Evolutionary conservation across 2,888 invertebrate species (phyloP).

Genomic region (Oxyteleia sp.): DNA sequence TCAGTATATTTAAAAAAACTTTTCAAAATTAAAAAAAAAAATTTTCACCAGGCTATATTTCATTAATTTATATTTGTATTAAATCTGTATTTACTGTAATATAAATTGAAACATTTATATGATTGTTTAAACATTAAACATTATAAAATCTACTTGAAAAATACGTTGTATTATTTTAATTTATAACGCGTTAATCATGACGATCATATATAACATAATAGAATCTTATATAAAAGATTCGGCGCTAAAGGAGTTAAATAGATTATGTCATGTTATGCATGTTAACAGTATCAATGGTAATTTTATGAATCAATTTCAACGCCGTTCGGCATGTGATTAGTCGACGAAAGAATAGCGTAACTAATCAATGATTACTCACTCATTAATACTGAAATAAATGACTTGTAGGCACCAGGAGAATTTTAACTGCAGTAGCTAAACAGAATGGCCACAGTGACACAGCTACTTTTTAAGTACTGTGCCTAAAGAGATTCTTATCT

Average conservation of each 20-base stretch:
- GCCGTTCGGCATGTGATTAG: constrained; percentile 62
- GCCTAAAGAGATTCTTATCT: constrained; percentile 62
- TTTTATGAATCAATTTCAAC: constrained; percentile 70
- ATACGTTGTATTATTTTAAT: too few relatives aligned
- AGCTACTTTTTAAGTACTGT: constrained; percentile 63
- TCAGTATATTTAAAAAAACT: too few relatives aligned
- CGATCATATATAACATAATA: neutral
- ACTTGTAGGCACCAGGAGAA: constrained; percentile 57
- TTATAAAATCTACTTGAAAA: too few relatives aligned
- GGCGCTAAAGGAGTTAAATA: constrained; percentile 46
- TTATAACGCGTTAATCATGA: neutral
- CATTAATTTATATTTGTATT: too few relatives aligned
- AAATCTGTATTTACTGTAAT: too few relatives aligned
- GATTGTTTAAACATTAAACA: too few relatives aligned
- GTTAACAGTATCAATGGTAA: constrained; percentile 62
- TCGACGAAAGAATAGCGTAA: constrained; percentile 62
- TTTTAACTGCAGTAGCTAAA: constrained; percentile 65
- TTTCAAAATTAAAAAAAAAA: too few relatives aligned
- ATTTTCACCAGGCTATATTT: too few relatives aligned
- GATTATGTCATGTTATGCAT: constrained; percentile 64
- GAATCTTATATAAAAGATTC: constrained; percentile 10
- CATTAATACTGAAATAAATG: constrained; percentile 68
- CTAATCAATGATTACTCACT: constrained; percentile 71
- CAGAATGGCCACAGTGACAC: constrained; percentile 63
- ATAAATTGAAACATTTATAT: too few relatives aligned